These are phyloP conservation scores for Nomada hirtipes DNA, from an alignment of 2,888 invertebrate genomes.

Conservation along the genomic window DNA sequence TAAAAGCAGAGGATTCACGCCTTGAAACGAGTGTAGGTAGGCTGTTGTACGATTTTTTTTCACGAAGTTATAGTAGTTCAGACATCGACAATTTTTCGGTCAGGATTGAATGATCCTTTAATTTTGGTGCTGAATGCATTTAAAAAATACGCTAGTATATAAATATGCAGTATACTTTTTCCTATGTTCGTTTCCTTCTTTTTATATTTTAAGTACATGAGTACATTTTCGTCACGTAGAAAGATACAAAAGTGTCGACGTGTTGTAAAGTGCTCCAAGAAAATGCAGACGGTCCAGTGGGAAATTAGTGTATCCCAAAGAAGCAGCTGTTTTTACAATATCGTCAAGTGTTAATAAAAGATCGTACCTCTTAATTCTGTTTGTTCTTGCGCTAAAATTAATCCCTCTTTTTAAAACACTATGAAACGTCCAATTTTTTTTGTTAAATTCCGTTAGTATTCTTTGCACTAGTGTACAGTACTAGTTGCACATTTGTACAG, in stretches of 20 bases:
- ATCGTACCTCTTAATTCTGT: conserved; percentile 26
- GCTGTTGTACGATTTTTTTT: too few relatives aligned
- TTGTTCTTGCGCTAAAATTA: not conserved
- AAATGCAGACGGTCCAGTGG: conserved; percentile 54
- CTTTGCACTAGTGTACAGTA: not conserved
- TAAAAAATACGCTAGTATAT: too few relatives aligned
- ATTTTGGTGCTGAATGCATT: too few relatives aligned
- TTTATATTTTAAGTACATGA: not conserved
- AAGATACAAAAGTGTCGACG: conserved; percentile 14
- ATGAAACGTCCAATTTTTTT: not conserved
- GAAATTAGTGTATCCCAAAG: conserved; percentile 56
- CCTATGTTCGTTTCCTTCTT: not conserved
- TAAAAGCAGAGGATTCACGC: too few relatives aligned
- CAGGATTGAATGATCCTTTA: too few relatives aligned
- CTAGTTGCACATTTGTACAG: not conserved
- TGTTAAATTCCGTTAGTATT: not conserved
- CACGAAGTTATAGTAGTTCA: too few relatives aligned
- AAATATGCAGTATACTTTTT: not conserved
- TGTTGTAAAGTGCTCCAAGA: conserved; percentile 19
- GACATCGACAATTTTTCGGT: too few relatives aligned
- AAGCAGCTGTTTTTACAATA: conserved; percentile 25
- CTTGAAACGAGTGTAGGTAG: too few relatives aligned
- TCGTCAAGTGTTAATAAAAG: conserved; percentile 57
- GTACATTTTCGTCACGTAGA: not conserved
- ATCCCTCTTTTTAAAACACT: not conserved